Conservation (phyloP, 2,113 vertebrate species). For the Lagopus muta region DNA sequence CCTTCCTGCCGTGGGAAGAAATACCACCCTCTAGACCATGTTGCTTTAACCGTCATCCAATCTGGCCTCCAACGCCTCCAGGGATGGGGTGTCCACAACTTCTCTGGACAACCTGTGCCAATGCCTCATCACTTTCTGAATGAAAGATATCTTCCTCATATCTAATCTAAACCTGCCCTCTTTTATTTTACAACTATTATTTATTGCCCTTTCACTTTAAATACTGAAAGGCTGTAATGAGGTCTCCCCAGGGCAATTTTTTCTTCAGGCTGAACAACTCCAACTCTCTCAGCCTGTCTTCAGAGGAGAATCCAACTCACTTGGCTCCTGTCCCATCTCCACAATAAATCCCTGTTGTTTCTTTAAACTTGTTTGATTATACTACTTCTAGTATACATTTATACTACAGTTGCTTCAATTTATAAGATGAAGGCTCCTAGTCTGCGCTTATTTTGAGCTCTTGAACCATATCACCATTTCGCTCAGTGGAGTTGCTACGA, state of each 20-base stretch:
- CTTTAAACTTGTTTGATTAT: neutral
- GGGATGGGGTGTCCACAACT: neutral
- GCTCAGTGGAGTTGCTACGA: neutral
- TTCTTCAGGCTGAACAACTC: neutral
- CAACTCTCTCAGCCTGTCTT: neutral
- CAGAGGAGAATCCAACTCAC: neutral
- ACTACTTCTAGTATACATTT: neutral
- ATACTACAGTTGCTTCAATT: neutral
- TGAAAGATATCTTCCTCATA: neutral
- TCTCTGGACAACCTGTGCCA: neutral
- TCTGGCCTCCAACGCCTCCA: neutral
- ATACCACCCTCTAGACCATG: neutral
- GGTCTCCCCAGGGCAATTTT: neutral
- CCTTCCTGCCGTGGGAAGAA: neutral
- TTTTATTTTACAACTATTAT: neutral
- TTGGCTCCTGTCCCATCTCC: neutral
- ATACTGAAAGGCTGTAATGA: neutral
- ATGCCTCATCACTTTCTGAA: neutral
- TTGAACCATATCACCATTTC: neutral
- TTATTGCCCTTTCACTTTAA: neutral
- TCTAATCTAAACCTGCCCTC: neutral
- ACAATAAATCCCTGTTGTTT: neutral
- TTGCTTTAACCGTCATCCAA: too few relatives aligned
- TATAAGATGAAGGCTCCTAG: neutral
- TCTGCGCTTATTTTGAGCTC: constrained; percentile 28